Percentiles rank a stretch among this genome's conserved stretches.
Conservation (phyloP, 2,113 vertebrate genomes). For the Sakesphorus luctuosus region DNA sequence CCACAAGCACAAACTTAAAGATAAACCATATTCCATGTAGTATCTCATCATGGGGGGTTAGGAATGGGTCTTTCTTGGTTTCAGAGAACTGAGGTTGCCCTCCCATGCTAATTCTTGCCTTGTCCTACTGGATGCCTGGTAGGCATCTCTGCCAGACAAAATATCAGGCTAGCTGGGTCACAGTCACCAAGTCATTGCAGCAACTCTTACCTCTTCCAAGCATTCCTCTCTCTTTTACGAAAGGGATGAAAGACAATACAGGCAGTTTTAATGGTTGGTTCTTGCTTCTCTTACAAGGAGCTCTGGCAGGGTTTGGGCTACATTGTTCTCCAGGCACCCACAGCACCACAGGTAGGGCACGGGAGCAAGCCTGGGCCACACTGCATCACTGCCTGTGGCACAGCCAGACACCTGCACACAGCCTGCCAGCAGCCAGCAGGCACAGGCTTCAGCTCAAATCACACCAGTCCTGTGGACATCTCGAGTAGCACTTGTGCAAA, state of each 20-base stretch:
- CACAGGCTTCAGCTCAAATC: background rate
- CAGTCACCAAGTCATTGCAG: background rate
- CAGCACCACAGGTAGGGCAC: background rate
- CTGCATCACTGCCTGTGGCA: background rate
- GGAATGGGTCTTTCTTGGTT: background rate
- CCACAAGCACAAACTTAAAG: background rate
- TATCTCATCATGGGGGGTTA: background rate
- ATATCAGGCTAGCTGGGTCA: background rate
- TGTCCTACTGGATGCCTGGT: background rate
- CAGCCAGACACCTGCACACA: background rate
- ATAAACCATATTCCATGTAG: background rate
- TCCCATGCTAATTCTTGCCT: background rate
- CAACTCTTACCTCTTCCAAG: background rate
- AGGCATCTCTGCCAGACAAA: background rate
- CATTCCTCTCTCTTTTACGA: background rate
- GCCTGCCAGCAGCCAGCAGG: background rate
- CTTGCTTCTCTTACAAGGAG: background rate
- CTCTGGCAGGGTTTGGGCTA: rapidly evolving
- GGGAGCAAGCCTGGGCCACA: rapidly evolving
- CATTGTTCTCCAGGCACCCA: rapidly evolving
- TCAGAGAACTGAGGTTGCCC: background rate
- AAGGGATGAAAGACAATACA: background rate
- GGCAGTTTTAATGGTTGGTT: background rate
- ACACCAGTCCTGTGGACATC: background rate
- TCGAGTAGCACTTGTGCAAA: background rate